Percentiles rank a stretch among this genome's conserved stretches.
These are phyloP conservation scores for Salpingus planirostris DNA, from an alignment of 2,888 invertebrate genomes.

Conservation along the genomic window DNA sequence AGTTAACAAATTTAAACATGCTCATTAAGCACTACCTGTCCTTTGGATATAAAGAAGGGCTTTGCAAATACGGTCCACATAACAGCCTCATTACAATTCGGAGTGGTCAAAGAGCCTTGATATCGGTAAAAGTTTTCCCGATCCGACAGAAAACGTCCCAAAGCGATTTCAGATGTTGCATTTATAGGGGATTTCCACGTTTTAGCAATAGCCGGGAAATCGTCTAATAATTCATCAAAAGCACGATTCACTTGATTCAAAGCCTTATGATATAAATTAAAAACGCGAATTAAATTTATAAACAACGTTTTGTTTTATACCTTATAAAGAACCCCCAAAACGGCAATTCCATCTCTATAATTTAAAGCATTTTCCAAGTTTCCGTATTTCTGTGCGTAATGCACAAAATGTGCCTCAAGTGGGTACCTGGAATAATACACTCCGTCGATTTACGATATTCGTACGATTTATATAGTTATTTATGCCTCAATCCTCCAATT, in stretches of 20 bases:
- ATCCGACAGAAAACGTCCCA: too few relatives aligned
- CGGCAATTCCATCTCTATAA: constrained; percentile 12
- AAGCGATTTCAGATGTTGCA: too few relatives aligned
- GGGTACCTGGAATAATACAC: constrained; percentile 15
- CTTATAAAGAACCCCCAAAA: constrained; percentile 12
- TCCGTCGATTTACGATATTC: too few relatives aligned
- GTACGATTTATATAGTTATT: not conserved
- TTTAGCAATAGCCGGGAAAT: too few relatives aligned
- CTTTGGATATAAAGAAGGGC: constrained; percentile 41
- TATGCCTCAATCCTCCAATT: constrained; percentile 7
- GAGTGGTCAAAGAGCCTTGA: constrained; percentile 63
- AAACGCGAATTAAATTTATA: too few relatives aligned
- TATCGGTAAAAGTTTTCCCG: too few relatives aligned
- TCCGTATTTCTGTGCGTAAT: constrained; percentile 11
- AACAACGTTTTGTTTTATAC: too few relatives aligned
- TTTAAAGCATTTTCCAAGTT: constrained; percentile 9
- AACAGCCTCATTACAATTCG: constrained; percentile 59
- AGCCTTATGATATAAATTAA: too few relatives aligned
- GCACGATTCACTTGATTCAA: too few relatives aligned
- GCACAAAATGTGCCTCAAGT: constrained; percentile 18
- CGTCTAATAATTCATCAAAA: too few relatives aligned
- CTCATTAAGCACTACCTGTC: constrained; percentile 10
- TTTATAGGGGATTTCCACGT: too few relatives aligned
- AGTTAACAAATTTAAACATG: too few relatives aligned
- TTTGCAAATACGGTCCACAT: constrained; percentile 55